Evolutionary conservation across 2,888 invertebrate species (phyloP).

Genomic region (Rhorus exstirpatorius): DNA sequence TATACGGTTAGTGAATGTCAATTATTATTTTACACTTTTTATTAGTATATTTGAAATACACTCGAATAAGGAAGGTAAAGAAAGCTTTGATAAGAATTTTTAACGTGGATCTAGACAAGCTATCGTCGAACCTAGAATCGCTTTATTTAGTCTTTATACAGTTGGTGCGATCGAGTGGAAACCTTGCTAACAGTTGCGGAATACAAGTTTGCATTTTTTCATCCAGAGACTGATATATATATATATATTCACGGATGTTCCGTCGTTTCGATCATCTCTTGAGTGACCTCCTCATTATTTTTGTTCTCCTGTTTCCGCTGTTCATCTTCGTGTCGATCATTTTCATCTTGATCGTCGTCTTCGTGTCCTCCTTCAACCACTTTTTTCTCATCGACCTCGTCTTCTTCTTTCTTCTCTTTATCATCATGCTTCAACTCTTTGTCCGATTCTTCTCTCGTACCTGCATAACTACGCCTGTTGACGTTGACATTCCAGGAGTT

Average conservation of each 20-base stretch:
- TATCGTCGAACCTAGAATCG: too few relatives aligned
- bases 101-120: too few relatives aligned
- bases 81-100: too few relatives aligned
- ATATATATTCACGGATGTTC: background rate
- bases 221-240: background rate
- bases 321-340: background rate
- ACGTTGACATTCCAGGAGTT: slow-evolving; percentile 67
- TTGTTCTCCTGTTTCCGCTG: background rate
- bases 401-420: background rate
- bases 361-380: slow-evolving; percentile 1
- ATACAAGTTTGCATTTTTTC: background rate
- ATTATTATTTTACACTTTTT: background rate
- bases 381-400: background rate
- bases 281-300: background rate
- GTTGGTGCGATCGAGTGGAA: background rate
- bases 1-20: background rate
- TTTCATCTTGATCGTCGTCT: background rate
- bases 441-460: background rate
- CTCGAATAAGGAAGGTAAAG: too few relatives aligned
- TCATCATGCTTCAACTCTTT: background rate
- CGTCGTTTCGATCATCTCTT: slow-evolving; percentile 1
- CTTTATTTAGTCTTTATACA: too few relatives aligned
- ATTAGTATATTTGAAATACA: background rate
- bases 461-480: slow-evolving; percentile 56
- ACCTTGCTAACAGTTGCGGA: background rate